Conservation (phyloP, 2,888 invertebrate genomes). For the Conomelus anceps region DNA sequence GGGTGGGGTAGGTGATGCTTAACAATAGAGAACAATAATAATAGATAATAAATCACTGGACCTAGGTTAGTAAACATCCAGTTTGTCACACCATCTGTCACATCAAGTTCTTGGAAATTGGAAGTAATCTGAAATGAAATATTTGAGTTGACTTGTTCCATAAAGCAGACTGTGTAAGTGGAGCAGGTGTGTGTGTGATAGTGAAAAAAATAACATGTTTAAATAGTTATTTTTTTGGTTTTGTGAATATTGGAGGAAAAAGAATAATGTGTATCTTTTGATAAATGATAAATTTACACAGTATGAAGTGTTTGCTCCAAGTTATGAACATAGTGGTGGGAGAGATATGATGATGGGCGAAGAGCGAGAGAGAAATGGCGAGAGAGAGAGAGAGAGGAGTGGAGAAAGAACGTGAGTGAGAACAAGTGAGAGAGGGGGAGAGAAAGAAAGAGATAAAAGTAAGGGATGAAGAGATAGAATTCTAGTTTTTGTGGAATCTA, state of each 20-base stretch:
- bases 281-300: neutral
- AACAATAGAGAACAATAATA: too few relatives aligned
- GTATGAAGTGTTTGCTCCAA: neutral
- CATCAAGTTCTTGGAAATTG: neutral
- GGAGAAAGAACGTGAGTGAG: too few relatives aligned
- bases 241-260: neutral
- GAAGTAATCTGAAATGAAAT: neutral
- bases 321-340: neutral
- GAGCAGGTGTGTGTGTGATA: neutral
- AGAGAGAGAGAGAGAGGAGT: too few relatives aligned
- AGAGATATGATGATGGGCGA: neutral
- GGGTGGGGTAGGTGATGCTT: too few relatives aligned
- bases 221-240: slow-evolving; percentile 8
- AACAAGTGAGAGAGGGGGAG: too few relatives aligned
- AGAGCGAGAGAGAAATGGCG: too few relatives aligned
- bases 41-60: too few relatives aligned
- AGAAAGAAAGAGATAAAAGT: too few relatives aligned
- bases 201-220: neutral
- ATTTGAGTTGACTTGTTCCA: neutral
- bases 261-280: slow-evolving; percentile 15
- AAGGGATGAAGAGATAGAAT: too few relatives aligned
- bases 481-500: too few relatives aligned
- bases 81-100: neutral
- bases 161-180: neutral
- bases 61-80: too few relatives aligned